Conservation (phyloP, 2,888 invertebrate species). For the Celastrina argiolus region DNA sequence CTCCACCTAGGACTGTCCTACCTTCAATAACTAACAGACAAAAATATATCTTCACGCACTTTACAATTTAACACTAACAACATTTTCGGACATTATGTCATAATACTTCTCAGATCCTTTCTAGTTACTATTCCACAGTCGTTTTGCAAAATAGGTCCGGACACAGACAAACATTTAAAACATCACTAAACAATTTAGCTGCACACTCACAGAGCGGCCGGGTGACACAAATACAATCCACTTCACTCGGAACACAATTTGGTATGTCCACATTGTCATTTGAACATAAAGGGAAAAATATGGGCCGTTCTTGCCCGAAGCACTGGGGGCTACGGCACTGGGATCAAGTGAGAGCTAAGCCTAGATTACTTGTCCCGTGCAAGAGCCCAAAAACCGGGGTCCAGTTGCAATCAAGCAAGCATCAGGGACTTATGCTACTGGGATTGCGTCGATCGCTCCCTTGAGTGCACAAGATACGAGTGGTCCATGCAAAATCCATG, state of each 20-base stretch:
- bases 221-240: slow-evolving; percentile 16
- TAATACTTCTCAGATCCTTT: background rate
- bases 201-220: slow-evolving; percentile 6
- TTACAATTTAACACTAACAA: slow-evolving; percentile 13
- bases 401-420: background rate
- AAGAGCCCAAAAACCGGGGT: background rate
- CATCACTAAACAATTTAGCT: slow-evolving; percentile 1
- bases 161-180: background rate
- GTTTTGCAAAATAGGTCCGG: background rate
- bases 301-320: background rate
- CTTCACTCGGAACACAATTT: slow-evolving; percentile 22
- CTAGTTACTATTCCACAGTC: background rate
- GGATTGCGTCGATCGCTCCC: too few relatives aligned
- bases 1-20: slow-evolving; percentile 39
- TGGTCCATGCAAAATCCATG: too few relatives aligned
- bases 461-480: too few relatives aligned
- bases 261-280: slow-evolving; percentile 4
- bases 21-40: slow-evolving; percentile 22
- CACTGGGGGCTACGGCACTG: background rate
- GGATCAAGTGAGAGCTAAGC: background rate
- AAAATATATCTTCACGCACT: slow-evolving; percentile 24
- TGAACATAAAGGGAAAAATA: background rate
- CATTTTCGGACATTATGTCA: background rate
- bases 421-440: too few relatives aligned
- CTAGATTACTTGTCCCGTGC: background rate